phyloP scores from a whole-genome alignment of 2,797 vertebrate species.

The Nannoperca obscura region DNA sequence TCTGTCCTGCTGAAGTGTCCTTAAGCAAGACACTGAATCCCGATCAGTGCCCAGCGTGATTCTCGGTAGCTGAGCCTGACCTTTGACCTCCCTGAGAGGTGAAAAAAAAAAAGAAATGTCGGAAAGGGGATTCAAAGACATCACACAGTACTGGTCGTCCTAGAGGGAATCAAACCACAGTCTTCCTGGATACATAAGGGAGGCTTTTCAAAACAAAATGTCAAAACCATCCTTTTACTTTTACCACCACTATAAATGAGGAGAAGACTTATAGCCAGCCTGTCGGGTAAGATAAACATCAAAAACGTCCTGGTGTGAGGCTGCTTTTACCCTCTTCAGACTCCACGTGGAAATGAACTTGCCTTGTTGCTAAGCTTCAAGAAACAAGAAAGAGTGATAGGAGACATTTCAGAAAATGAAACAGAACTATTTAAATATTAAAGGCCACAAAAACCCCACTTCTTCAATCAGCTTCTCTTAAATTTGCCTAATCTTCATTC shows the following conservation, averaged over 20 bases:
- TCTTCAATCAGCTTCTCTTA: neutral
- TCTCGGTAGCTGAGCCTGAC: slow-evolving; percentile 22
- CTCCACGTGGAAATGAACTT: slow-evolving; percentile 20
- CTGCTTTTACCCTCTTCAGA: slow-evolving; percentile 9
- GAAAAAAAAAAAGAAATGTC: slow-evolving; percentile 15
- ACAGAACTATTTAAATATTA: neutral
- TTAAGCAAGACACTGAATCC: slow-evolving; percentile 26
- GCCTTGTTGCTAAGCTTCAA: neutral
- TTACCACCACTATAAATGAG: slow-evolving; percentile 6
- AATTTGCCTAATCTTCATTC: slow-evolving; percentile 9
- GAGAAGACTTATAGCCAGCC: slow-evolving; percentile 10
- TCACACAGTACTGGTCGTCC: slow-evolving; percentile 7
- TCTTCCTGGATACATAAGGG: neutral
- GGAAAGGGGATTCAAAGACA: slow-evolving; percentile 24
- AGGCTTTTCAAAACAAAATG: neutral
- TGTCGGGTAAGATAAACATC: slow-evolving; percentile 28
- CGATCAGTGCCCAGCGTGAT: slow-evolving; percentile 5
- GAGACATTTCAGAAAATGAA: slow-evolving; percentile 5
- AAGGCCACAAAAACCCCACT: neutral
- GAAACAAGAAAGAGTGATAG: neutral
- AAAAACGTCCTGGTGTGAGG: slow-evolving; percentile 3
- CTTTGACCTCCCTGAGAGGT: slow-evolving; percentile 27
- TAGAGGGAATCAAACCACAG: slow-evolving; percentile 3
- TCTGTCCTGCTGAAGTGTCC: slow-evolving; percentile 47
- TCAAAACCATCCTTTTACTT: neutral